Conservation (phyloP, 2,113 vertebrate genomes). For the Phalacrocorax brasilianus region DNA sequence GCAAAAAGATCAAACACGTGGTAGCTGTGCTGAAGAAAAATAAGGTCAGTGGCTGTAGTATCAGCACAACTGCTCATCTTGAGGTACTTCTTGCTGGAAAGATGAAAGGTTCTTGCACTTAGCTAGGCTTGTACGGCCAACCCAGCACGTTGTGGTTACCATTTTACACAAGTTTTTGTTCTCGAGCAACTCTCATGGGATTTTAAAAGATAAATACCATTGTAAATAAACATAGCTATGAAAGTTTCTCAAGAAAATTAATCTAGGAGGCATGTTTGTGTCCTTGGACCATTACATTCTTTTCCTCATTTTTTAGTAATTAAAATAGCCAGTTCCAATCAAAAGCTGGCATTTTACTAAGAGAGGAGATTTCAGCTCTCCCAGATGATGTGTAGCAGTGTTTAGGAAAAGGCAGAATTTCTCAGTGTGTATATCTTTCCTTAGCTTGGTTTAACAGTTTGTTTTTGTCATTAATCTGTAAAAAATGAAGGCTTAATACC, state of each 20-base stretch:
- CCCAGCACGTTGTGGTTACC: accelerated
- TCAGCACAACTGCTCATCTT: background rate
- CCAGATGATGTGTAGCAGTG: background rate
- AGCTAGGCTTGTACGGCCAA: background rate
- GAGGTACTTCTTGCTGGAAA: background rate
- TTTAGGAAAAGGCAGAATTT: background rate
- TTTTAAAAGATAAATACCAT: background rate
- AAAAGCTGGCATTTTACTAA: background rate
- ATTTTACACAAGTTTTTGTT: background rate
- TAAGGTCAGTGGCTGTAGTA: background rate
- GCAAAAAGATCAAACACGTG: background rate
- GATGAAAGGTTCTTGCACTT: background rate
- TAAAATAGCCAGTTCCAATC: background rate
- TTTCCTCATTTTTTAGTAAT: background rate
- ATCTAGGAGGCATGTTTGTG: background rate
- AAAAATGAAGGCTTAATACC: background rate
- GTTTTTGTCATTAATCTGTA: background rate
- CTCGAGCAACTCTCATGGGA: background rate
- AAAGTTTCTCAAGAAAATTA: slow-evolving; percentile 21
- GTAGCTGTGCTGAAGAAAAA: background rate
- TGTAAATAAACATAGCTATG: background rate
- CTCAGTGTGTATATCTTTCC: background rate
- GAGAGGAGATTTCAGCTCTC: background rate
- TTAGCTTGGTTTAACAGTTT: background rate
- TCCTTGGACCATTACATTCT: background rate